Evolutionary conservation across 2,888 invertebrate genomes (phyloP).

Genomic region (Eurois occulta): DNA sequence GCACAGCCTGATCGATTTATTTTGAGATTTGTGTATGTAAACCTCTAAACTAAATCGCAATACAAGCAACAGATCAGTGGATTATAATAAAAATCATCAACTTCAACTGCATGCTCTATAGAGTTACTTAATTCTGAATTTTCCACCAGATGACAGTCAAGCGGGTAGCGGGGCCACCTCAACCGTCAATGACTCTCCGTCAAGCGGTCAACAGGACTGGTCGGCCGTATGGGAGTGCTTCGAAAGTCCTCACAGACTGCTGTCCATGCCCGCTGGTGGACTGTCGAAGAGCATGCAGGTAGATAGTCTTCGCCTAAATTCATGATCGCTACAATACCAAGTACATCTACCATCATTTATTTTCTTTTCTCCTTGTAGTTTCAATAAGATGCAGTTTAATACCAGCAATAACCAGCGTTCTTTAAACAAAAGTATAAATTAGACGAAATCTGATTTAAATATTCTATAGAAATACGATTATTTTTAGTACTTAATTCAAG

Average conservation of each 20-base stretch:
- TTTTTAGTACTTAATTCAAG: background rate
- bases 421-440: background rate
- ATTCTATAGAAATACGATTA: background rate
- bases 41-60: no score
- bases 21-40: background rate
- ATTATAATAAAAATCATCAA: background rate
- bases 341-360: background rate
- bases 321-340: background rate
- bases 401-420: background rate
- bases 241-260: constrained; percentile 94
- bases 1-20: background rate
- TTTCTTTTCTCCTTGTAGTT: background rate
- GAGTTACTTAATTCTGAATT: background rate
- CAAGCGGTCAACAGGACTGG: constrained; percentile 94
- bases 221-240: constrained; percentile 96
- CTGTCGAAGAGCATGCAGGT: constrained; percentile 95
- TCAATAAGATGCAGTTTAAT: no score
- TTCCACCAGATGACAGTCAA: constrained; percentile 80
- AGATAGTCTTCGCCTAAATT: background rate
- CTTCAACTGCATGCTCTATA: background rate
- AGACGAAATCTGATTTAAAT: background rate
- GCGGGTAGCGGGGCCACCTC: constrained; percentile 84
- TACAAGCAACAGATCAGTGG: background rate
- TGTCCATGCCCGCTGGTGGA: constrained; percentile 92
- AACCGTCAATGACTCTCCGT: constrained; percentile 87